Evolutionary conservation across 2,797 vertebrate genomes (phyloP).

Genomic region (Schizothorax lantsangensis): DNA sequence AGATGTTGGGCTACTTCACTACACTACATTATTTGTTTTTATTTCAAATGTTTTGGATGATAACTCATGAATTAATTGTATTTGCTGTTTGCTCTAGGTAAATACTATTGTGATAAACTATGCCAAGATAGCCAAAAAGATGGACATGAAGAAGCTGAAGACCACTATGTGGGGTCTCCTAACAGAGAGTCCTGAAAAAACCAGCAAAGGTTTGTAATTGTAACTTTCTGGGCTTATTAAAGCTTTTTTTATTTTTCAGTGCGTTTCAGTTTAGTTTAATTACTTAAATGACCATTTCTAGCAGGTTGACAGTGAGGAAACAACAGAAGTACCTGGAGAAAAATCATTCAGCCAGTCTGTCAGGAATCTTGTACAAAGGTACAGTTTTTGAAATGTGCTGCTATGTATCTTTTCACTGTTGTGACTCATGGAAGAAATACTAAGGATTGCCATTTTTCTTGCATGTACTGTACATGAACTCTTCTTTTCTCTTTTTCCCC

Average conservation of each 20-base stretch:
- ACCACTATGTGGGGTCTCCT: slow-evolving; percentile 90
- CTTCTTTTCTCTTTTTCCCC: not conserved
- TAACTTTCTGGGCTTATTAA: not conserved
- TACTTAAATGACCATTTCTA: slow-evolving; percentile 48
- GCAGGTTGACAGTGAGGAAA: slow-evolving; percentile 64
- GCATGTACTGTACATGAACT: not conserved
- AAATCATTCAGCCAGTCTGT: slow-evolving; percentile 85
- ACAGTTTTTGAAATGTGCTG: not conserved
- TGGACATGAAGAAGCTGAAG: slow-evolving; percentile 95
- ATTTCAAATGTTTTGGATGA: not conserved
- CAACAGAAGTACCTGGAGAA: slow-evolving; percentile 75
- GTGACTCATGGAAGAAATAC: not conserved
- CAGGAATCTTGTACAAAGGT: slow-evolving; percentile 85
- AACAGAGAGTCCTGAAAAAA: slow-evolving; percentile 69
- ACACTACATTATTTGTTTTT: not conserved
- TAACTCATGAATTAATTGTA: not conserved
- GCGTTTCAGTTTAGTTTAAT: not conserved
- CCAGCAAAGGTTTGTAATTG: slow-evolving; percentile 63
- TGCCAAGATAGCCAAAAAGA: slow-evolving; percentile 90
- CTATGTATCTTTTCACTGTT: not conserved
- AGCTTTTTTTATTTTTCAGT: not conserved
- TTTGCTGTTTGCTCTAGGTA: slow-evolving; percentile 74
- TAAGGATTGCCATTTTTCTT: not conserved
- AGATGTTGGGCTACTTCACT: not conserved
- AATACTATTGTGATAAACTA: slow-evolving; percentile 91